phyloP scores from a whole-genome alignment of 2,797 vertebrate species.

The Heliangelus exortis region DNA sequence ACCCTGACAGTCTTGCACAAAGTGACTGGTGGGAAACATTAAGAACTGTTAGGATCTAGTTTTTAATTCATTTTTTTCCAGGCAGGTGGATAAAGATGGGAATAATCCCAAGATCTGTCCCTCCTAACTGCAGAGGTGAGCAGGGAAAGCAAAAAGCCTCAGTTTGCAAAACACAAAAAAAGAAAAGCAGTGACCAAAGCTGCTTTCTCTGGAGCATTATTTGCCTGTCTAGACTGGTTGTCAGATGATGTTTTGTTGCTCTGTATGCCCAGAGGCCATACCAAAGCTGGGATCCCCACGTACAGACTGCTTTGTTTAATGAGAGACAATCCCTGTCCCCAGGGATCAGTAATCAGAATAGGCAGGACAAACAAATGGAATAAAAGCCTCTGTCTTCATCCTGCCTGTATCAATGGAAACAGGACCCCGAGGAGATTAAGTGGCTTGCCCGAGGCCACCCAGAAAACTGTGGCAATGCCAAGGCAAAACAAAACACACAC shows the following conservation, averaged over 20 bases:
- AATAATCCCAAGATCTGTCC: background rate
- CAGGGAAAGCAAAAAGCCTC: background rate
- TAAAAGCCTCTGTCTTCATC: background rate
- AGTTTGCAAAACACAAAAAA: background rate
- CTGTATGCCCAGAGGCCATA: constrained; percentile 20
- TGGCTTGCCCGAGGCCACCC: background rate
- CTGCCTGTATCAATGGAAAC: background rate
- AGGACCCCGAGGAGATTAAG: constrained; percentile 2
- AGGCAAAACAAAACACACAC: background rate
- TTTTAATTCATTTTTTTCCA: background rate
- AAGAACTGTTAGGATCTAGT: background rate
- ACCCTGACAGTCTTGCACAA: background rate
- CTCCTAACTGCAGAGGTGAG: background rate
- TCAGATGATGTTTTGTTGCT: constrained; percentile 50
- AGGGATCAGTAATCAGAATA: constrained; percentile 36
- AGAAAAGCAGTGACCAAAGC: background rate
- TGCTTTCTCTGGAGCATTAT: constrained; percentile 8
- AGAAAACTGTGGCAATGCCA: constrained; percentile 11
- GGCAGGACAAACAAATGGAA: constrained; percentile 52
- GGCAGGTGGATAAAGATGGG: background rate
- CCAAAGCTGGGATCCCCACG: constrained; percentile 39
- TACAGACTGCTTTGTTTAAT: constrained; percentile 39
- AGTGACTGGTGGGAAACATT: background rate
- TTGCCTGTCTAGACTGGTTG: constrained; percentile 49
- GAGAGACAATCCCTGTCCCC: constrained; percentile 29